Evolutionary conservation across 92 coral and sea anemone species (phyloP), one percentile per base, ranked within the genome.

Genomic region (Parazoanthus swiftii): DNA sequence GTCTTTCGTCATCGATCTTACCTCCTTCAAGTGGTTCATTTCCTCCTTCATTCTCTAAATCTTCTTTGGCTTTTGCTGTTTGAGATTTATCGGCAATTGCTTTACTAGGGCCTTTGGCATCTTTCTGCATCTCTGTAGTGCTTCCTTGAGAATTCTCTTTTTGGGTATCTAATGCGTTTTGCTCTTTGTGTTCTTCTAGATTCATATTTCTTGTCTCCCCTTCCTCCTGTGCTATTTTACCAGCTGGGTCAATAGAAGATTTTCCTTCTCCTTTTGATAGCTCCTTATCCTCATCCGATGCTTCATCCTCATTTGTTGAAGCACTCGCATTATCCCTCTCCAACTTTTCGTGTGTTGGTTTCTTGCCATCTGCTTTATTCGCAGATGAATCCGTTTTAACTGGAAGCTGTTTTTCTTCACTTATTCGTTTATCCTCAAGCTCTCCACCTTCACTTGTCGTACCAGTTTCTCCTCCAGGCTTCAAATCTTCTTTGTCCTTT

Each of bases 231-330:
- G 59, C 20, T 13, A 56, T 16, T 35, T 8, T 35, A 3, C 23
- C 74, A 46, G 18, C 59, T 54, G 38, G 65, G 33, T 59, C 59
- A 13, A 13, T 23, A 10, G 54, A 15, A 5, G 23, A 43, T 38
- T 56, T 66, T 43, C 9, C 74, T 59, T 84, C 85, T 38, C 33
- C 50, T 51, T 63, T 39, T 37, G 71, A 21, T 7, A n/a, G 15
- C 68, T 66, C 21, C 23, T 38, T 76, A 48, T 63, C 78, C 10
- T 82, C 43, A 36, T 54, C 75, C 23, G 75, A 43, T 35, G 48
- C 25, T 33, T 67, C 86, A 58, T 81, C 92, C 37, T 74, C 56
- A 1, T 51, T 50, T 44, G 56, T 36, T 14, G 46, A 10, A 72
- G 6, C 74, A 38, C 37, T 48, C 1, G 42, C 68, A 44, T 25